Evolutionary conservation across 2,797 vertebrate genomes (phyloP), one percentile per base, ranked within the genome.

Genomic region (Poecilia wingei): DNA sequence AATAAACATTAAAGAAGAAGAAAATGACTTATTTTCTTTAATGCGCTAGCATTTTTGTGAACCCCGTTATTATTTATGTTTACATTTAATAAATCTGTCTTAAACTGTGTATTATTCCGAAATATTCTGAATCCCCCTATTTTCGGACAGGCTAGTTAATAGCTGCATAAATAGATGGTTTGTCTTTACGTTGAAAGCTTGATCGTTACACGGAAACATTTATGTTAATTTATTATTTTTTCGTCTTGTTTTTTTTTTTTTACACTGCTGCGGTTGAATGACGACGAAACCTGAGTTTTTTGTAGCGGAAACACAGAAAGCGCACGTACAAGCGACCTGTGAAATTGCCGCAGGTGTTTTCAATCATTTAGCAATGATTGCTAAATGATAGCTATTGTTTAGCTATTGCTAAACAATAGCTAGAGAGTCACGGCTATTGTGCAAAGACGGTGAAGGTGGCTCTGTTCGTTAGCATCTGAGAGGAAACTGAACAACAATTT

Each of bases 331-430:
- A 33, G 59, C 72, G 59, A n/a, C 64, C 33, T 66, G 75, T 64
- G 75, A 80, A 70, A 64, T 66, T 36, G 47, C 83, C 87, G 75
- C 87, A 87, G 80, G 85, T 87, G 78, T 80, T 82, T 75, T 80
- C 84, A 70, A 20, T 76, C 66, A 36, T 8, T 74, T 81, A 86
- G 82, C 75, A 85, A 31, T 31, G 31, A 31, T 31, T 31, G 31
- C 31, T 31, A 31, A 31, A 31, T 31, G 31, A 31, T 31, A 31
- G 31, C 31, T 31, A 1, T 31, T 31, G 31, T 31, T 31, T 31
- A 31, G 31, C 31, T 31, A 31, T 31, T 31, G 31, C 31, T 31
- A 31, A 31, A 31, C 31, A 31, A 31, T 31, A 31, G 49, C 5
- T 3, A 25, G 22, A 25, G 22, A 43, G 69, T 69, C 53, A 39